phyloP scores from a whole-genome alignment of 2,888 invertebrate genomes.

The Drosophila villosipedis region DNA sequence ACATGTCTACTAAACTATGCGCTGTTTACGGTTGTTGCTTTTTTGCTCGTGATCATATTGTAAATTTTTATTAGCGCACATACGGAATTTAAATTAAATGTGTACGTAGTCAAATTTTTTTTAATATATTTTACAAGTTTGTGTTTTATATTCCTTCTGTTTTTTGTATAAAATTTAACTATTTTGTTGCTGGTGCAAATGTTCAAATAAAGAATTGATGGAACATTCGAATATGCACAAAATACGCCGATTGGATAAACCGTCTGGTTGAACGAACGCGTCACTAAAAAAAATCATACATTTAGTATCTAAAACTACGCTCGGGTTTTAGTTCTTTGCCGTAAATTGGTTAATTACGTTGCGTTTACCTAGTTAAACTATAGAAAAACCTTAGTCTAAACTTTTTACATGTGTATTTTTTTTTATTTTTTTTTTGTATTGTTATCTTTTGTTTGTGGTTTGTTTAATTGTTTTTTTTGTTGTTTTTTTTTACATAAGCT shows the following conservation, averaged over 20 bases:
- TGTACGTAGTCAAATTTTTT: conserved; percentile 37
- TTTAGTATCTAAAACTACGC: conserved; percentile 46
- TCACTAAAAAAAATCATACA: conserved; percentile 46
- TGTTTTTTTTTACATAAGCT: conserved; percentile 56
- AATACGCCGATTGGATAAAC: conserved; percentile 22
- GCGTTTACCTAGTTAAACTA: conserved; percentile 68
- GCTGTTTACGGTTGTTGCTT: conserved; percentile 53
- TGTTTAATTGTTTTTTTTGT: conserved; percentile 46
- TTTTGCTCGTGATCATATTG: conserved; percentile 35
- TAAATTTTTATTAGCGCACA: conserved; percentile 54
- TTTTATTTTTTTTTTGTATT: conserved; percentile 20
- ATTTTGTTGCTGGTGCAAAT: conserved; percentile 49
- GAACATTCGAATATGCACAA: conserved; percentile 35
- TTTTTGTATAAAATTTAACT: conserved; percentile 55
- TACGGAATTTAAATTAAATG: conserved; percentile 41
- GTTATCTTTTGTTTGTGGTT: conserved; percentile 37
- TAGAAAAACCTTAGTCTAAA: conserved; percentile 60
- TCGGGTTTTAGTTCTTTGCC: conserved; percentile 49
- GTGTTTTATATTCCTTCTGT: conserved; percentile 5
- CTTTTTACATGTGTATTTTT: conserved; percentile 60
- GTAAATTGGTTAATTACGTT: conserved; percentile 71
- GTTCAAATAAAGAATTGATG: conserved; percentile 33
- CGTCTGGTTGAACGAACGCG: conserved; percentile 45
- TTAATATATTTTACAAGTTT: conserved; percentile 48
- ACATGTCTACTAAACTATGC: conserved; percentile 70